Base-by-base conservation (phyloP, 2,797 vertebrate genomes). In the Silurus lanzhouensis region DNA sequence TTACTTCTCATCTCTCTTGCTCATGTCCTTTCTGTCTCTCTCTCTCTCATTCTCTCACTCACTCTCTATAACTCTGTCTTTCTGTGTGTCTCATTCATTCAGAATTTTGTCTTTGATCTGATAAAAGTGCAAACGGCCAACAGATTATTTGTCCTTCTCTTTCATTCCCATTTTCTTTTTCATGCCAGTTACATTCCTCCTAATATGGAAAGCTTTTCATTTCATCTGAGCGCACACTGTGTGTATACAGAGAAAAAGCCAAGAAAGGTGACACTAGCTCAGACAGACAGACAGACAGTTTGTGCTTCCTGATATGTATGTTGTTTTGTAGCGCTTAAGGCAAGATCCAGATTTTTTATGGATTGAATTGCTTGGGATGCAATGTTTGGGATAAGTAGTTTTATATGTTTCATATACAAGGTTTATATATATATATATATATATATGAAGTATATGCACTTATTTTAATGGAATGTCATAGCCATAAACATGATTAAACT, bases 131-230 rank as follows among this genome's bases (percentile, higher is more conserved):
- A 71, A 48, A 71, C 3, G 0, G 44, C 44, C 13, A 48, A n/a
- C 6, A 25, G 71, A 74, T 74, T n/a, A 52, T 74, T 74, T 14
- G 13, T 25, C n/a, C 71, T 84, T 90, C 89, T 88, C 81, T 85
- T 84, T 86, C 84, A 67, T 84, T 87, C 15, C 82, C 61, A 86
- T 72, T 48, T 72, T 72, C 20, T 48, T 72, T 72, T 27, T 68
- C 22, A 64, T 4, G 64, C 25, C n/a, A 25, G 64, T 66, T 44
- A 70, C 17, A 70, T 27, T 3, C 5, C 46, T 52, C 46, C 71
- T 52, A 74, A 74, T 22, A 74, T 68, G 67, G 85, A 85, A 89
- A 88, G 89, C 89, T 90, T 91, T 91, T 91, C 83, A 89, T 92
- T 91, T 91, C 86, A 82, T 87, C 87, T 76, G 85, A 77, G 86